These are phyloP conservation scores for Lindbergichthys nudifrons DNA, from an alignment of 2,797 vertebrate species.

Conservation along the genomic window DNA sequence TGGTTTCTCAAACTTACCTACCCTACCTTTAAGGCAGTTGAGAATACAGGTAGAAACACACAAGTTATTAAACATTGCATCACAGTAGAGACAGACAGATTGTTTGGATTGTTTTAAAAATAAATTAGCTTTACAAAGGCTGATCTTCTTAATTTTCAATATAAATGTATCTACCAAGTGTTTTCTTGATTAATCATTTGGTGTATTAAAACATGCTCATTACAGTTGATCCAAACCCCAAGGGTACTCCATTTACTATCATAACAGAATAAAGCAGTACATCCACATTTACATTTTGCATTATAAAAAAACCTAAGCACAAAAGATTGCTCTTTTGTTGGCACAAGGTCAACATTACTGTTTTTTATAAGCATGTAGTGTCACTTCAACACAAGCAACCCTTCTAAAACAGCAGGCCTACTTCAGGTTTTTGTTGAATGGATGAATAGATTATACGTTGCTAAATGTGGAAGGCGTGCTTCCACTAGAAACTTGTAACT, in stretches of 20 bases:
- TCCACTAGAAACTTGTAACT: slow-evolving; percentile 4
- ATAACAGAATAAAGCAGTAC: neutral
- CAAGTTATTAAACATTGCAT: slow-evolving; percentile 5
- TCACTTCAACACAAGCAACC: neutral
- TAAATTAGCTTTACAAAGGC: neutral
- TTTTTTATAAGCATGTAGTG: neutral
- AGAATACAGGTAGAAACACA: neutral
- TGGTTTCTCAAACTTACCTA: too few relatives aligned
- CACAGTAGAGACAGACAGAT: neutral
- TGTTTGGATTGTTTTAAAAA: neutral
- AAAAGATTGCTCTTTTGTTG: neutral
- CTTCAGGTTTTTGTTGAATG: slow-evolving; percentile 10
- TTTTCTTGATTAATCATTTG: neutral
- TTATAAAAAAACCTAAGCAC: neutral
- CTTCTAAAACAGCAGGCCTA: neutral
- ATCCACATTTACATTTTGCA: neutral
- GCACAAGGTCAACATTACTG: neutral
- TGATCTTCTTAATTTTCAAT: neutral
- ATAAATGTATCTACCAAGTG: neutral
- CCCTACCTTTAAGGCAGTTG: neutral
- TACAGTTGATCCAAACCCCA: neutral
- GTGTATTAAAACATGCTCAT: neutral
- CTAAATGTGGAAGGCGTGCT: slow-evolving; percentile 23
- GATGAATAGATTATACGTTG: slow-evolving; percentile 2
- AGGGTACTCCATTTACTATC: neutral